These are phyloP conservation scores for Norana najaformis DNA, from an alignment of 2,888 invertebrate species.

Conservation along the genomic window DNA sequence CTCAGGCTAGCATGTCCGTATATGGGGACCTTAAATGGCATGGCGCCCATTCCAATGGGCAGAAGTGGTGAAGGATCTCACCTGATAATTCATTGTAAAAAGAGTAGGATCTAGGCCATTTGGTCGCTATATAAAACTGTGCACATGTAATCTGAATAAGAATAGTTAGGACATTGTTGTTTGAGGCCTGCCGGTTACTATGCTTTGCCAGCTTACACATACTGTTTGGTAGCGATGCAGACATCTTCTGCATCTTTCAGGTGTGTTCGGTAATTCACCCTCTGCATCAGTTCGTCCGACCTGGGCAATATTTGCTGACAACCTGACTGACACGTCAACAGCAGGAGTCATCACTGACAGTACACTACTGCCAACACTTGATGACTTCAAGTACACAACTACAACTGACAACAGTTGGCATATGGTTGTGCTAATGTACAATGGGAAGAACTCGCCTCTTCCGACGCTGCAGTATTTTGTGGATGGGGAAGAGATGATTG, in stretches of 20 bases:
- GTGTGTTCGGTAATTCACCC: slow-evolving; percentile 40
- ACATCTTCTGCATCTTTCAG: slow-evolving; percentile 26
- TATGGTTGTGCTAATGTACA: slow-evolving; percentile 32
- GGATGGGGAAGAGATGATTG: slow-evolving; percentile 34
- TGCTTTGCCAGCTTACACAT: not conserved
- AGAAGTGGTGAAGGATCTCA: too few relatives aligned
- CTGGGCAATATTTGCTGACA: slow-evolving; percentile 37
- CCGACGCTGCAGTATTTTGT: slow-evolving; percentile 34
- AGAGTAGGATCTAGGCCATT: too few relatives aligned
- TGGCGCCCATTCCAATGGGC: too few relatives aligned
- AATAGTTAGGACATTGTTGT: too few relatives aligned
- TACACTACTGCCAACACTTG: not conserved
- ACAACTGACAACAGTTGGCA: slow-evolving; percentile 38
- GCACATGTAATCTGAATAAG: too few relatives aligned
- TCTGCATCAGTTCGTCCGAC: slow-evolving; percentile 30
- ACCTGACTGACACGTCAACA: slow-evolving; percentile 26
- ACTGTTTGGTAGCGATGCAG: not conserved
- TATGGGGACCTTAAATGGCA: too few relatives aligned
- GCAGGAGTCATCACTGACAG: slow-evolving; percentile 38
- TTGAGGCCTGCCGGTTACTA: not conserved
- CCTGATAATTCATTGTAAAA: too few relatives aligned
- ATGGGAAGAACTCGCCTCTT: slow-evolving; percentile 30
- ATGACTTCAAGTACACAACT: slow-evolving; percentile 30
- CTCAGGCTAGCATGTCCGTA: too few relatives aligned
- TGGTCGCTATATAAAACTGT: too few relatives aligned